Evolutionary conservation across 2,888 invertebrate species (phyloP).

Genomic region (Ecliptopera silaceata): DNA sequence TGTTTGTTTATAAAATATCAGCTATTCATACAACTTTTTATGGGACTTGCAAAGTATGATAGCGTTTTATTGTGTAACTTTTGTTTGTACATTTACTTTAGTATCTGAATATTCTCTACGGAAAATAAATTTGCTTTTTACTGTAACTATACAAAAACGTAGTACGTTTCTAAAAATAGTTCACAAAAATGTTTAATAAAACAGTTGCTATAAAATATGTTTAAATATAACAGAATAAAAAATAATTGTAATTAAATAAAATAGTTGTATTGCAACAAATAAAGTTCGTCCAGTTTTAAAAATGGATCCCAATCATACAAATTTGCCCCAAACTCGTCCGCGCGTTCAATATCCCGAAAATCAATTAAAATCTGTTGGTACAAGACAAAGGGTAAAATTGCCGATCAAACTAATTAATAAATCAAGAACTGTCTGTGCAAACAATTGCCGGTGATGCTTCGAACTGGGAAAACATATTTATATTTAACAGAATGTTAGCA

Average conservation of each 20-base stretch:
- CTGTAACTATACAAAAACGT: neutral
- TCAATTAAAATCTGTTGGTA: slow-evolving; percentile 39
- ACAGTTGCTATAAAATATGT: neutral
- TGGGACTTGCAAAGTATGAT: slow-evolving; percentile 11
- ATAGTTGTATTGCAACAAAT: too few species aligned
- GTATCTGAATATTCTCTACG: neutral
- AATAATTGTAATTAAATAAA: too few species aligned
- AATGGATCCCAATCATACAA: too few species aligned
- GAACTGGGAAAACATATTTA: slow-evolving; percentile 39
- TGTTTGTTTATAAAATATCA: slow-evolving; percentile 9
- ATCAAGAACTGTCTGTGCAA: slow-evolving; percentile 64
- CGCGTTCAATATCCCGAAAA: slow-evolving; percentile 25
- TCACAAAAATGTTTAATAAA: neutral
- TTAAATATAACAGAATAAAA: too few species aligned
- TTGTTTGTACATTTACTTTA: slow-evolving; percentile 7
- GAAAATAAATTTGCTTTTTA: neutral
- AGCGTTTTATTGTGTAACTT: slow-evolving; percentile 16
- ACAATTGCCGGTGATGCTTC: slow-evolving; percentile 43
- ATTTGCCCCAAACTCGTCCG: neutral
- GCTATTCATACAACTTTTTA: slow-evolving; percentile 10
- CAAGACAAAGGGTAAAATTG: slow-evolving; percentile 57
- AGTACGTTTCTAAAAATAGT: neutral
- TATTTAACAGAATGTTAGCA: too few species aligned
- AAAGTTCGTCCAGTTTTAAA: too few species aligned
- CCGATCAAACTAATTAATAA: slow-evolving; percentile 63